A percentile compares a stretch with the other conserved stretches of the same genome.
Conservation (phyloP, 2,113 vertebrate species). For the Tyto alba region DNA sequence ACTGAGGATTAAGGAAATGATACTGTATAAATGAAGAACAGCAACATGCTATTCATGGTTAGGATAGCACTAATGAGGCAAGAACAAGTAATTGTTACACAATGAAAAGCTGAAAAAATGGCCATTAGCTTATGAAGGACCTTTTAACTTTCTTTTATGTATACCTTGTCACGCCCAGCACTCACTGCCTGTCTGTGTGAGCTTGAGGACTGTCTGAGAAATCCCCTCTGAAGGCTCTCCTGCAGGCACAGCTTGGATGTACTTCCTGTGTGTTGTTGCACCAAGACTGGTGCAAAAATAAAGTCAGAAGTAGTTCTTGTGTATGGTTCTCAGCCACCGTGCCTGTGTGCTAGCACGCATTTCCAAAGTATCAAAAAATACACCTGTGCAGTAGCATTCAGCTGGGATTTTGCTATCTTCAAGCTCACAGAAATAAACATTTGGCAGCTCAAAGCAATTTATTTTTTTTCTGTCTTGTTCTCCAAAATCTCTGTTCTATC, state of each 20-base stretch:
- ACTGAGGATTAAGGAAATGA: neutral
- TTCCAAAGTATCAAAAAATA: neutral
- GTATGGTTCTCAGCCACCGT: neutral
- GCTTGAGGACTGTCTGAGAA: neutral
- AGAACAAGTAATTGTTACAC: neutral
- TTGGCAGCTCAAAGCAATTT: neutral
- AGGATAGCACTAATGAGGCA: neutral
- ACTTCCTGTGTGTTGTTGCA: rapidly evolving
- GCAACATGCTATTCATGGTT: neutral
- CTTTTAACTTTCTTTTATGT: neutral
- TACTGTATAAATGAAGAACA: neutral
- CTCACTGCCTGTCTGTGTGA: neutral
- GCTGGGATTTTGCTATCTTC: neutral
- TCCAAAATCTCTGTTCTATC: neutral
- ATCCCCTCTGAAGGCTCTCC: neutral
- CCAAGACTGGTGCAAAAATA: neutral
- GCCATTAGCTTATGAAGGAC: neutral
- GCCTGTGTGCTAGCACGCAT: neutral
- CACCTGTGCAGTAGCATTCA: neutral
- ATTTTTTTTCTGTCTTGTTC: neutral
- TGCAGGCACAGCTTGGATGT: neutral
- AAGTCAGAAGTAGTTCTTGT: neutral
- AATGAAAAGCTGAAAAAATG: neutral
- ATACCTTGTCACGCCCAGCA: neutral
- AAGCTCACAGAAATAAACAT: neutral